Conservation (phyloP, 2,113 vertebrate genomes). For the Todiramphus saurophagus region DNA sequence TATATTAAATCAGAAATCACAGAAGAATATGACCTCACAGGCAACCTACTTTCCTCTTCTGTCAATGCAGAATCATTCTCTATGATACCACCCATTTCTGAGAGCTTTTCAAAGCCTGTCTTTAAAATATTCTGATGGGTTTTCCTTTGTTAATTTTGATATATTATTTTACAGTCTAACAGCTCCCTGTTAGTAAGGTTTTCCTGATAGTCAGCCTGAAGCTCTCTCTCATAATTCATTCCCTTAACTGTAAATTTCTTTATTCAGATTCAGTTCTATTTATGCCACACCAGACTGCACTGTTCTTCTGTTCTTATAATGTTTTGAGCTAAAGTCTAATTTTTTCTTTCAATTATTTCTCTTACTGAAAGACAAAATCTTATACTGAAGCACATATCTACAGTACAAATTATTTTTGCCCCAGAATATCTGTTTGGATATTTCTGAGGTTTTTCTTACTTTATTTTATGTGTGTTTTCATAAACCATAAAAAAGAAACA, state of each 20-base stretch:
- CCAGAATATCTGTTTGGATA: background rate
- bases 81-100: background rate
- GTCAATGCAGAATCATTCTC: background rate
- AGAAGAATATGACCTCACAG: slow-evolving; percentile 18
- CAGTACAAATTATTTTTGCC: slow-evolving; percentile 14
- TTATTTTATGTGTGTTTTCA: slow-evolving; percentile 6
- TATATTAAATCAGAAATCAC: background rate
- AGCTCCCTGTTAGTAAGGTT: slow-evolving; percentile 34
- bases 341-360: slow-evolving; percentile 47
- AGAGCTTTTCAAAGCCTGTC: slow-evolving; percentile 19
- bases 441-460: slow-evolving; percentile 12
- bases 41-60: slow-evolving; percentile 28
- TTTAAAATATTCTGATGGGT: slow-evolving; percentile 29
- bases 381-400: background rate
- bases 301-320: slow-evolving; percentile 5
- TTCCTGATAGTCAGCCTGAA: slow-evolving; percentile 54
- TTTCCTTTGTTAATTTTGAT: slow-evolving; percentile 50
- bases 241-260: slow-evolving; percentile 60
- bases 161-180: slow-evolving; percentile 50
- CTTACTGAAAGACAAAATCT: slow-evolving; percentile 25
- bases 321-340: background rate
- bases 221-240: slow-evolving; percentile 59
- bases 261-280: slow-evolving; percentile 59
- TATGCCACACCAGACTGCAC: slow-evolving; percentile 39
- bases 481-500: background rate